Base-by-base conservation (phyloP, 2,113 vertebrate genomes). In the Xiphophorus hellerii region DNA sequence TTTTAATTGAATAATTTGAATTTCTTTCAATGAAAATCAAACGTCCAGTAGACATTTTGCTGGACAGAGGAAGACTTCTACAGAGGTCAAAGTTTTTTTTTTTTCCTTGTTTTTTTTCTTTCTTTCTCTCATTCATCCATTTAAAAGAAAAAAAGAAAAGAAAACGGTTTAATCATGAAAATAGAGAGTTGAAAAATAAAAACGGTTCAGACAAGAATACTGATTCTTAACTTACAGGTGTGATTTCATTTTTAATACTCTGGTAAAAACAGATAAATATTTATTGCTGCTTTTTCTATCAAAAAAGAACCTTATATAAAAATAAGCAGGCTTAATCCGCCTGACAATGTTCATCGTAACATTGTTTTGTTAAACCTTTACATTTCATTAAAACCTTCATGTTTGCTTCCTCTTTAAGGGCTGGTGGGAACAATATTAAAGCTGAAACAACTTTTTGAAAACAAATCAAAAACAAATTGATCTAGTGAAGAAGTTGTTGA, bases 41-140 rank as follows among this genome's bases (percentile, higher is more conserved):
- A 93, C 78, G 81, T 83, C 92, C 91, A 91, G 90, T 74, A 86
- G 74, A 89, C 83, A 91, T 85, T 93, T 91, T 87, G 82, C 90
- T 81, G 88, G 86, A 91, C 87, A 80, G 93, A 94, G 94, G 94
- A 95, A 96, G 94, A 95, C 94, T 95, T 95, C 93, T 93, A 93
- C 93, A 94, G 95, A 94, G 94, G 93, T 94, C 93, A 94, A 90
- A 93, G 81, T 93, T 92, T 76, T 2, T 88, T 87, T 62, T 13
- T 42, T 42, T 5, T 33, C 31, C 5, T 31, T 31, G 4, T 33
- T 33, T 33, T 33, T 33, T 33, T 6, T 5, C 7, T 44, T 44
- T 44, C 15, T 15, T 29, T 81, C 86, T 17, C 42, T 81, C 87
- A 80, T 90, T 90, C 82, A 92, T 93, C 93, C 93, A 92, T 93